phyloP scores from a whole-genome alignment of 2,888 invertebrate species.

The Yponomeuta sedellus region DNA sequence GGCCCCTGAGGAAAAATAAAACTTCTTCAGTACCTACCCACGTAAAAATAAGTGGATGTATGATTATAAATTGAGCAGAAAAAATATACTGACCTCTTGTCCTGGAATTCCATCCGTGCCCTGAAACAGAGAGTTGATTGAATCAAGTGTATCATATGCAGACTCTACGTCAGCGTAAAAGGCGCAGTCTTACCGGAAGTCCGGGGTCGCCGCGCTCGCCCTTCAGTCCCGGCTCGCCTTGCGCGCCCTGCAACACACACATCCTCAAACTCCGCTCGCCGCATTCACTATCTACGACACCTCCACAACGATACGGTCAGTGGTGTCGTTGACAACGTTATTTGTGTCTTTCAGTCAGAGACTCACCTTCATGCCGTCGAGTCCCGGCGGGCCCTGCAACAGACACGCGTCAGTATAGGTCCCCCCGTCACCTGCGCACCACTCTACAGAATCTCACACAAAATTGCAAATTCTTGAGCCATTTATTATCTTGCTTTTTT shows the following conservation, averaged over 20 bases:
- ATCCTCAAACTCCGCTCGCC: neutral
- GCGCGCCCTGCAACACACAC: slow-evolving; percentile 88
- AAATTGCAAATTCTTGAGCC: too few species aligned
- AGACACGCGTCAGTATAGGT: slow-evolving; percentile 44
- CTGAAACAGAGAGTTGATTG: slow-evolving; percentile 72
- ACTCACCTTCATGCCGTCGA: slow-evolving; percentile 97
- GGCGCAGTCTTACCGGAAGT: slow-evolving; percentile 81
- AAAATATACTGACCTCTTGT: slow-evolving; percentile 82
- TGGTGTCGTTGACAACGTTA: neutral
- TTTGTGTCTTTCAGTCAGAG: slow-evolving; percentile 10
- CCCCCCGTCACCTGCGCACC: too few species aligned
- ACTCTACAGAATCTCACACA: too few species aligned
- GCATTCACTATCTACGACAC: neutral
- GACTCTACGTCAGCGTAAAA: neutral
- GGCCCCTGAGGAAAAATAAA: slow-evolving; percentile 78
- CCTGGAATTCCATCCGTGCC: slow-evolving; percentile 96
- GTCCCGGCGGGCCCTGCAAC: slow-evolving; percentile 93
- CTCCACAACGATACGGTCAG: neutral
- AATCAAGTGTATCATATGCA: neutral
- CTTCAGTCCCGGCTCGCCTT: slow-evolving; percentile 93
- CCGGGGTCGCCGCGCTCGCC: slow-evolving; percentile 96
- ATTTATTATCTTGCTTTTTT: too few species aligned
- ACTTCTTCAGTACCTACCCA: slow-evolving; percentile 16
- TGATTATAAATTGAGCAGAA: neutral
- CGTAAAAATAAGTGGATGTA: slow-evolving; percentile 43